Conservation (phyloP, 2,888 invertebrate genomes). For the Hoplodrina ambigua region DNA sequence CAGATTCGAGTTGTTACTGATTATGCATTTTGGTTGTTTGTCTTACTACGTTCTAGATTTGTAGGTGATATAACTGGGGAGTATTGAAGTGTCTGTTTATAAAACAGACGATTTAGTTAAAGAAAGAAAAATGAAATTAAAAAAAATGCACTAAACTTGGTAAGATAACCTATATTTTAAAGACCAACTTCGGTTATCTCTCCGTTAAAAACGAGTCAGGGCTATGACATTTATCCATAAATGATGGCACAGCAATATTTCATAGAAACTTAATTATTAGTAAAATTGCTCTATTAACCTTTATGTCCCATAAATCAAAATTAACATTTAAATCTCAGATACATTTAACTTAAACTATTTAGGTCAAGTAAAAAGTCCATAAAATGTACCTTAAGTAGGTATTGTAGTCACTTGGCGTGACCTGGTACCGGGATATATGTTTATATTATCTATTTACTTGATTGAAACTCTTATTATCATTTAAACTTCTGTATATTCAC, state of each 20-base stretch:
- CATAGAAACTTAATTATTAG: conserved; percentile 2
- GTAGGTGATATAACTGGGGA: too few species aligned
- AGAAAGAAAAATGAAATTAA: background rate
- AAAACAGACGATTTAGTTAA: background rate
- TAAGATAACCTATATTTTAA: too few species aligned
- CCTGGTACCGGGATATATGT: too few species aligned
- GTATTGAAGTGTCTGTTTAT: too few species aligned
- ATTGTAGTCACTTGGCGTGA: too few species aligned
- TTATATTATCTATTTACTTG: too few species aligned
- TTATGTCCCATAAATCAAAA: conserved; percentile 1
- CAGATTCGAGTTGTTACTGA: background rate
- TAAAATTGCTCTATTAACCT: background rate
- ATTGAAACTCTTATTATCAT: too few species aligned
- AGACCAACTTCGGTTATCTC: too few species aligned
- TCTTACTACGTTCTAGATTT: background rate
- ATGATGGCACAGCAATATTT: conserved; percentile 3
- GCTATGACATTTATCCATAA: background rate
- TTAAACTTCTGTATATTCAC: too few species aligned
- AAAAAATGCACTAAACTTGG: too few species aligned
- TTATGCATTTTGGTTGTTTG: conserved; percentile 13
- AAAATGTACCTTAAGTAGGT: too few species aligned
- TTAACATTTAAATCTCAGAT: background rate
- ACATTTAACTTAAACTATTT: conserved; percentile 10
- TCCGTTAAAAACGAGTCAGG: too few species aligned
- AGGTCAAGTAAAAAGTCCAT: conserved; percentile 9